Conservation (phyloP, 2,888 invertebrate genomes). For the Calameuta pallipes region DNA sequence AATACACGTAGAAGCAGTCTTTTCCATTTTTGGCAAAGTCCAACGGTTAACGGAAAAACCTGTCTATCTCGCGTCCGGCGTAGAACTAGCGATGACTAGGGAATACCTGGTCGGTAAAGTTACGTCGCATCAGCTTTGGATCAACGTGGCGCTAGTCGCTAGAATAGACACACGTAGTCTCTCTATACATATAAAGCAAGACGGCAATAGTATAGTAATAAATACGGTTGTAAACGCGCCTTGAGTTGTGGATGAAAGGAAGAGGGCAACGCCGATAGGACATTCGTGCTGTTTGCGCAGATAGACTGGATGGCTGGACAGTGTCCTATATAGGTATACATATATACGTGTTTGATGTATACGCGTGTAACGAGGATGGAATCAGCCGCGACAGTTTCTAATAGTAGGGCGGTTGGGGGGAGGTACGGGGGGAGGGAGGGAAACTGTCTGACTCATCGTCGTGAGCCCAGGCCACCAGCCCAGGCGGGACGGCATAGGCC, state of each 20-base stretch:
- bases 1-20: neutral
- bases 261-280: neutral
- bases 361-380: constrained; percentile 5
- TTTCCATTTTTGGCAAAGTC: neutral
- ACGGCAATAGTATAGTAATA: neutral
- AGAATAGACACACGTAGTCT: neutral
- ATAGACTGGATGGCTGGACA: neutral
- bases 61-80: neutral
- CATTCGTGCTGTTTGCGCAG: neutral
- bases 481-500: constrained; percentile 22
- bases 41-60: neutral
- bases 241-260: neutral
- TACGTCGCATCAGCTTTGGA: neutral
- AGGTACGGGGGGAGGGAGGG: constrained; percentile 22
- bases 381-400: constrained; percentile 32
- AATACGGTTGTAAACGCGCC: neutral
- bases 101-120: neutral
- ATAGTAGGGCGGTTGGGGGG: constrained; percentile 20
- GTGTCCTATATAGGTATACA: neutral
- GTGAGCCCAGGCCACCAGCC: constrained; percentile 40
- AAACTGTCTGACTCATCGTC: constrained; percentile 54
- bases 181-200: neutral
- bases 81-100: neutral
- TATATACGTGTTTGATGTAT: neutral
- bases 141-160: neutral